Evolutionary conservation across 2,113 vertebrate species (phyloP), one percentile per base, ranked within the genome.

Genomic region (Gadus macrocephalus): DNA sequence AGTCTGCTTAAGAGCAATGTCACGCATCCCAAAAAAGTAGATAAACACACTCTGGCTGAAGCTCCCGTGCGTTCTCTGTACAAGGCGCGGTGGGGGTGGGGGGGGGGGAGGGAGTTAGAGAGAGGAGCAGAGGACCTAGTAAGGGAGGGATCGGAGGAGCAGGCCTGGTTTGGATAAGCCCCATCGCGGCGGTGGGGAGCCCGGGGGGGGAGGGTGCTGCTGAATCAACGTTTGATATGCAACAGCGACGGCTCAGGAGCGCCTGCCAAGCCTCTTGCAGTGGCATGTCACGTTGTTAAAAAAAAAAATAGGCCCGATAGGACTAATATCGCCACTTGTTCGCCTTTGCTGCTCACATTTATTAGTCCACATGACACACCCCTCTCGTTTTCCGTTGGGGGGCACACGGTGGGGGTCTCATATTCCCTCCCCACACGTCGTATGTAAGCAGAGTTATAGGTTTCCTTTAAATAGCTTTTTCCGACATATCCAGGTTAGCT

Each of bases 151-250:
- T 83, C 74, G 79, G 77, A 71, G 80, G 75, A 83, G 70, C 31
- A 76, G 73, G 81, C 80, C 83, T 81, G 87, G 80, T 88, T 83
- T 84, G 81, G 82, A 82, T 79, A 84, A 86, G 85, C 82, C 76
- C 72, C 78, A 59, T 70, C 78, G 56, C 75, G 79, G 81, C 81
- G 75, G 79, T 65, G 19, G 75, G 69, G 83, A 81, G 81, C 83
- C 86, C 83, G 88, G 42, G 42, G 6, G 6, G 42, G 42, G 42
- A 49, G 42, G 42, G 42, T 9, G 42, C 77, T 69, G 72, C 87
- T 87, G 87, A 49, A 91, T 89, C 87, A 84, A 85, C 85, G 79
- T 77, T 78, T 83, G 87, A 89, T 90, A 87, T 89, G 87, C 89
- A 91, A 85, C 88, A 86, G 86, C 62, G 81, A 77, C 78, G 70